Conservation (phyloP, 1,140 invertebrate genomes). For the Argopecten irradians region DNA sequence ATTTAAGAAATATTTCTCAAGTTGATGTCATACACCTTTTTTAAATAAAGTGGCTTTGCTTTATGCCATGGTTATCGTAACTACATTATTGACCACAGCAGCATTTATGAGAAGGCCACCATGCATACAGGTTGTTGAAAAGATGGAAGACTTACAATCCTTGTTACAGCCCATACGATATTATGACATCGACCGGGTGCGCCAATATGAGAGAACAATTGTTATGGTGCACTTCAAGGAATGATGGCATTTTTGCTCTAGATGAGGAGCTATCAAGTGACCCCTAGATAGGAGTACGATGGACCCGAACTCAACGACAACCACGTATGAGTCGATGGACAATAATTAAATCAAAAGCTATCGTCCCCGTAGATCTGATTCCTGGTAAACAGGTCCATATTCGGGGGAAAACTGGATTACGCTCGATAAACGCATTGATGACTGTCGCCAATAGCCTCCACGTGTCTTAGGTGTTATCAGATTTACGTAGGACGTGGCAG, state of each 20-base stretch:
- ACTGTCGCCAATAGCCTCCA: not conserved
- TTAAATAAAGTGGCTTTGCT: no score
- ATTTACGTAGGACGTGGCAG: not conserved
- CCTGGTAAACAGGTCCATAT: not conserved
- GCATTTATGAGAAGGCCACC: no score
- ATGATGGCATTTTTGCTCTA: not conserved
- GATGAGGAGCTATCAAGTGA: not conserved
- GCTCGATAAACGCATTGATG: not conserved
- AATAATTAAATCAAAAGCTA: not conserved
- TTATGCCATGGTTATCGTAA: no score
- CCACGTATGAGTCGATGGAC: not conserved
- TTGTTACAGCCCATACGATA: no score
- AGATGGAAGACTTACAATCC: no score
- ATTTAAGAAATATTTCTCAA: no score
- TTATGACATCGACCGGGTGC: no score
- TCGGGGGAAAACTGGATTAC: not conserved
- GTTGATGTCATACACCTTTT: no score
- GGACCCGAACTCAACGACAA: not conserved
- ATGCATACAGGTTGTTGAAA: no score
- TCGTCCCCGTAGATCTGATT: not conserved
- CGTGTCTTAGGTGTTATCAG: not conserved
- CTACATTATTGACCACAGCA: no score
- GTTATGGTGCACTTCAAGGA: no score
- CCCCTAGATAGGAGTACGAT: not conserved
- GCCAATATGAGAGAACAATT: no score